Base-by-base conservation (phyloP, 2,888 invertebrate genomes). In the Mactromeris polynyma region DNA sequence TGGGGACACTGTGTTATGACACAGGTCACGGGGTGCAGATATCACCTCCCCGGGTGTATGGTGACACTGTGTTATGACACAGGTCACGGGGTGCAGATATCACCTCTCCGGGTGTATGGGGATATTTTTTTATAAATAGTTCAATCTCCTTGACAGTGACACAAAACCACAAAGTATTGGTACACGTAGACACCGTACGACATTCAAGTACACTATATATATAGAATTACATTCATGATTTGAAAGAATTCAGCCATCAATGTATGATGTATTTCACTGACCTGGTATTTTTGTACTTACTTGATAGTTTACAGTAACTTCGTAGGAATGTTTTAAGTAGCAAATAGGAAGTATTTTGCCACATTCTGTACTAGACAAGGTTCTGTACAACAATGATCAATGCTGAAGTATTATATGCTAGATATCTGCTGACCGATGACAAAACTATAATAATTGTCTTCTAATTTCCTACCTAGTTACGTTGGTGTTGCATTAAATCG, bases 141-240 rank as follows among this genome's bases (percentile, higher is more conserved):
- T 36, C 73, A 73, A 73, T 11, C 73, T 36, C 33, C 73, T 33
- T 73, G 73, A 73, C 73, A 73, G 3, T 73, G 73, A 73, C 73
- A 73, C 14, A 11, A 33, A 17, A 73, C 73, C 73, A 36, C 73
- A 36, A 73, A 33, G 17, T n/a, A 64, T 1, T 73, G 73, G 73
- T 73, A 73, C 73, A 33, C 14, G 2, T 26, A 33, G 73, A 73
- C 73, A 73, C 73, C 0, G 36, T 64, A 33, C n/a, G 33, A 36
- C 19, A 36, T 36, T 19, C 14, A 11, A 36, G 31, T 33, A 73
- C 31, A 33, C 14, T 33, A 36, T 33, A 0, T 4, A 73, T 73
- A 73, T 73, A 33, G 33, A 33, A 19, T 73, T 73, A 36, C 73
- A 73, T 1, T 11, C 73, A 33, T 73, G 36, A 73, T 73, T 73